phyloP scores from a whole-genome alignment of 2,888 invertebrate genomes.

The Cryptosula pallasiana region DNA sequence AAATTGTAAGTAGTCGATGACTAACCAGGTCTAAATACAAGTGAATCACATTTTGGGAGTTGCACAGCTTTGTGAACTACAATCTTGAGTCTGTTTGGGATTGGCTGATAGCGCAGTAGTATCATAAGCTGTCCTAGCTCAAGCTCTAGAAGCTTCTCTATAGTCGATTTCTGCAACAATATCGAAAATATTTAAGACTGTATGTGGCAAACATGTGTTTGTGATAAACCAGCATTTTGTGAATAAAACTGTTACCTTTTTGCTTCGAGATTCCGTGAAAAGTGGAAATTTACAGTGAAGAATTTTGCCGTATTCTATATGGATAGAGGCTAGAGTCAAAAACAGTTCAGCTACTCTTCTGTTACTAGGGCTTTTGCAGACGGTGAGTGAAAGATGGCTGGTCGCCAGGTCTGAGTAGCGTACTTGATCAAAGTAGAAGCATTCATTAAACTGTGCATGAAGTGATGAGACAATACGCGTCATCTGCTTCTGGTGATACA shows the following conservation, averaged over 20 bases:
- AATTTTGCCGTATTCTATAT: background rate
- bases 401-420: background rate
- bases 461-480: background rate
- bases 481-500: background rate
- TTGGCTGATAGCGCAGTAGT: slow-evolving; percentile 35
- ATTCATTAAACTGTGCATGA: background rate
- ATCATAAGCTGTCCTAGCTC: slow-evolving; percentile 38
- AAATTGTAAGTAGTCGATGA: background rate
- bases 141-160: slow-evolving; percentile 33
- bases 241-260: background rate
- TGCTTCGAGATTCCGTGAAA: background rate
- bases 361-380: background rate
- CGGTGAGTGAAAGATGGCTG: background rate
- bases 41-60: slow-evolving; percentile 31
- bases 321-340: background rate
- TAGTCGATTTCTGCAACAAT: slow-evolving; percentile 34
- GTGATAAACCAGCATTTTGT: background rate
- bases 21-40: slow-evolving; percentile 25
- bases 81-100: slow-evolving; percentile 37
- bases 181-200: background rate
- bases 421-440: slow-evolving; percentile 14
- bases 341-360: background rate
- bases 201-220: background rate
- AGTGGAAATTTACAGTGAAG: background rate
- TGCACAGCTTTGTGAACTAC: slow-evolving; percentile 36